Evolutionary conservation across 2,888 invertebrate genomes (phyloP), one percentile per base, ranked within the genome.

Genomic region (Ophion ellenae): DNA sequence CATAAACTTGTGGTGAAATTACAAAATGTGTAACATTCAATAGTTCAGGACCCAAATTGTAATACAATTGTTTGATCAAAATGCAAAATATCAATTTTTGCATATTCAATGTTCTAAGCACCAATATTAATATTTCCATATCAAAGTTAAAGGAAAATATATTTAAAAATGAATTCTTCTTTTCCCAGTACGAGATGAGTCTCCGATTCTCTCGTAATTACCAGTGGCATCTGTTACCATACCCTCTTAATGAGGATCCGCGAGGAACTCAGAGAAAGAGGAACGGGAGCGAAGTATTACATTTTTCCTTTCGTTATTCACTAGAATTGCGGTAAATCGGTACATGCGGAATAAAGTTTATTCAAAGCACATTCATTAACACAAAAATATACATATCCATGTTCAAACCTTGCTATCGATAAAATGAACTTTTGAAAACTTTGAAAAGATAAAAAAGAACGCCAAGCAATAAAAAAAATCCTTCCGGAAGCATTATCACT

Each of bases 251-350:
- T 70, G 70, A 79, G 82, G 78, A 67, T 75, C 45, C n/a, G 17
- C 47, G 70, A 75, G 20, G 47, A 45, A 73, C 24, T 24, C 20
- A 57, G 63, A 81, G 53, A 76, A 47, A 45, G 28, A 57, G 57
- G 28, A 63, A 63, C 14, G 66, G 14, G 53, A 32, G 32, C 32
- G 32, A 32, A 32, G 32, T 4, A 32, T 4, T 32, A 4, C 2
- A 4, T 32, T 32, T 32, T 32, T 32, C 32, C 32, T 79, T 84
- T 66, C 83, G 71, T 76, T 40, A 85, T 87, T 82, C 79, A 83
- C 86, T 84, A 83, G 84, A 87, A 89, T 89, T 87, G 84, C 84
- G 84, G 86, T 86, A 85, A 81, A 89, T 85, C 81, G 81, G 84
- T 86, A 75, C 70, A 66, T 70, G 81, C 59, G 64, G 32, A 32